A percentile compares a stretch with the other conserved stretches of the same genome.
Evolutionary conservation across 2,113 vertebrate genomes (phyloP).

Genomic region (Carlito syrichta): DNA sequence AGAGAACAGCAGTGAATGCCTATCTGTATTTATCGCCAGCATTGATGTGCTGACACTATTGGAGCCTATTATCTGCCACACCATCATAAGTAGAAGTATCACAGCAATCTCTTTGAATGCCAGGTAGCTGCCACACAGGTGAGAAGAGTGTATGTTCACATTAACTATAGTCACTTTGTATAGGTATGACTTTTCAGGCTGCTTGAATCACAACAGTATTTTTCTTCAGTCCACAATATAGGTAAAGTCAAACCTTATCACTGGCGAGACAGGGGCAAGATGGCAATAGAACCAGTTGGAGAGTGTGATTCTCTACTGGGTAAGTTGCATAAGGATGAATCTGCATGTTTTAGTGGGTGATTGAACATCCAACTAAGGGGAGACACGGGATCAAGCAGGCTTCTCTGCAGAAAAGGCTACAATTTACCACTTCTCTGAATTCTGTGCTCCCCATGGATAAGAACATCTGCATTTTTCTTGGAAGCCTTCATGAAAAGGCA

Average conservation of each 20-base stretch:
- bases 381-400: too few species aligned
- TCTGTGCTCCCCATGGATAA: too few species aligned
- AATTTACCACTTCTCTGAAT: too few species aligned
- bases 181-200: background rate
- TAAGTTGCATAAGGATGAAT: too few species aligned
- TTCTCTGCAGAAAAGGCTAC: too few species aligned
- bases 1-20: background rate
- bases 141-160: background rate
- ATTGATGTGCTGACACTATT: background rate
- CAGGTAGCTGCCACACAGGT: background rate
- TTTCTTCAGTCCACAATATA: background rate
- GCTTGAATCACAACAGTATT: background rate
- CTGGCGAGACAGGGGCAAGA: too few species aligned
- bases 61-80: background rate
- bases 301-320: too few species aligned
- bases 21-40: background rate
- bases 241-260: background rate
- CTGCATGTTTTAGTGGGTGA: too few species aligned
- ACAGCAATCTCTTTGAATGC: background rate
- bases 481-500: too few species aligned
- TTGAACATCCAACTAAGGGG: too few species aligned
- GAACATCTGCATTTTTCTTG: too few species aligned
- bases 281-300: too few species aligned
- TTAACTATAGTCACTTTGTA: background rate
- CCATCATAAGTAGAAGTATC: background rate